phyloP scores from a whole-genome alignment of 2,888 invertebrate genomes.

The Elegia similella region DNA sequence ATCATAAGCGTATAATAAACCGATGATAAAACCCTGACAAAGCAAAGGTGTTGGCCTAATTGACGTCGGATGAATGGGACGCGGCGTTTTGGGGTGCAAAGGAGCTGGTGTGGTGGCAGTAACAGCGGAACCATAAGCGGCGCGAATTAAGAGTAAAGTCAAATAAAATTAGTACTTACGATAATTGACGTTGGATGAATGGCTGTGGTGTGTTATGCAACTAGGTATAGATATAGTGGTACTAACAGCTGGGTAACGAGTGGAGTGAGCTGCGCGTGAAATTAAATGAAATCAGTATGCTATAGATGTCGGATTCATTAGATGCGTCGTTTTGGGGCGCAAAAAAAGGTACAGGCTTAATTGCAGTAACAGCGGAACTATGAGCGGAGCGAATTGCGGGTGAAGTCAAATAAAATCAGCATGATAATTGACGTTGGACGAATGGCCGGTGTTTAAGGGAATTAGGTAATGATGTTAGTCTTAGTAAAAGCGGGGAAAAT shows the following conservation, averaged over 20 bases:
- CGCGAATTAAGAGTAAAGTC: neutral
- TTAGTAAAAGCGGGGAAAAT: too few species aligned
- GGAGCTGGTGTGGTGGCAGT: slow-evolving; percentile 27
- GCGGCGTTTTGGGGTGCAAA: slow-evolving; percentile 33
- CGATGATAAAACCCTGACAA: slow-evolving; percentile 60
- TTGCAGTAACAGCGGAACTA: slow-evolving; percentile 29
- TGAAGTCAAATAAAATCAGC: too few species aligned
- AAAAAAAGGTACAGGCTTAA: slow-evolving; percentile 26
- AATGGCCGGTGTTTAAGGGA: too few species aligned
- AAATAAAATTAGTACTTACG: too few species aligned
- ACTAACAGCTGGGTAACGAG: too few species aligned
- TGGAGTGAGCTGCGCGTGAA: too few species aligned
- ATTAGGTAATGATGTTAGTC: too few species aligned
- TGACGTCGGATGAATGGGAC: slow-evolving; percentile 54
- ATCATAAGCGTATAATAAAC: slow-evolving; percentile 46
- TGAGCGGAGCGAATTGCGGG: slow-evolving; percentile 8
- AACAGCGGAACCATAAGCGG: slow-evolving; percentile 29
- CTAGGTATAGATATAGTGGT: too few species aligned
- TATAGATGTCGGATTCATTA: slow-evolving; percentile 59
- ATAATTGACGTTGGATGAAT: too few species aligned
- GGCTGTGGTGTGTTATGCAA: too few species aligned
- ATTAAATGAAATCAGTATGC: too few species aligned
- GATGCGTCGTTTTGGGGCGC: slow-evolving; percentile 36
- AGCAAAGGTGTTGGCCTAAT: slow-evolving; percentile 70
- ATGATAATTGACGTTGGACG: too few species aligned